Base-by-base conservation (phyloP, 1,140 invertebrate species). In the Gryllus bimaculatus region DNA sequence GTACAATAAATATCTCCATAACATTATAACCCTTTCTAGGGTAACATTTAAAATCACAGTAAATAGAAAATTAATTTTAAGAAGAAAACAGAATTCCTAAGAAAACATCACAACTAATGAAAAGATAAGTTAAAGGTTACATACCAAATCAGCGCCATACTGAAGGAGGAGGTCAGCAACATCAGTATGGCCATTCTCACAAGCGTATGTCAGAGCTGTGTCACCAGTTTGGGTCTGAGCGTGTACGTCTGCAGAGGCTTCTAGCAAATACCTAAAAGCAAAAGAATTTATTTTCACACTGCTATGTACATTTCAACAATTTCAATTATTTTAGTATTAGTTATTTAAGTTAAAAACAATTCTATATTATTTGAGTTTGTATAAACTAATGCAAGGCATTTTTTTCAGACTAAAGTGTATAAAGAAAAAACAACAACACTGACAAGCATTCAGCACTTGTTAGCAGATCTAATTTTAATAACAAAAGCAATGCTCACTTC, bases 191-290 rank as follows among this genome's bases (percentile, higher is more conserved):
- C 98, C 93, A 90, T 98, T 96, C 90, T 99, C 92, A 90, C 97
- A 93, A 73, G 98, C 98, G 87, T 99, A 96, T 75, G 96, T 98
- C 47, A 99, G 87, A n/a, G 98, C 98, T 21, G 98, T 99, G 85
- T 99, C 95, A 77, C 94, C 94, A 10, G 96, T 98, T 87, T 95
- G 95, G 47, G 96, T 98, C 85, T 95, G 93, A 21, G 96, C 95
- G 86, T 96, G 93, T 66, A 98, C 95, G 88, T 96, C 93, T n/a
- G 96, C 95, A 81, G 90, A 90, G 80, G 92, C 90, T 84, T 94
- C 92, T 75, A 98, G 85, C 73, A 98, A 88, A 85, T 95, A 96
- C 81, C 87, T 85, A 26, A 18, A 80, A 81, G 18, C 12, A 54
- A 20, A 54, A 6, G 48, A 15, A 73, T 21, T 66, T 13, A 0